Percentiles rank a stretch among this genome's conserved stretches.
Evolutionary conservation across 2,113 vertebrate genomes (phyloP).

Genomic region (Arothron firmamentum): DNA sequence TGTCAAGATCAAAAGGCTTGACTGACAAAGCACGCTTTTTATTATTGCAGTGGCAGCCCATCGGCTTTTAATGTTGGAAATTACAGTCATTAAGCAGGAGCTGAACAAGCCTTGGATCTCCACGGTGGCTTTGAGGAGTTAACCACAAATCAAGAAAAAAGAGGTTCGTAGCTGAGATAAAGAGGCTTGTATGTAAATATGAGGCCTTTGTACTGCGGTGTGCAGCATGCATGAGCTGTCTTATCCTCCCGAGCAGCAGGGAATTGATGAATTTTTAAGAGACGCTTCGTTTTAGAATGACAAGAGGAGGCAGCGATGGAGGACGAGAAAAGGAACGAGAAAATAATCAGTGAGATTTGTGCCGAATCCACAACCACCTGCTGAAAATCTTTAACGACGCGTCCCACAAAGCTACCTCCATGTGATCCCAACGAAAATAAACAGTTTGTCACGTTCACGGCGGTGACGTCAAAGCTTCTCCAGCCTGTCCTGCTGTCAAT

Average conservation of each 20-base stretch:
- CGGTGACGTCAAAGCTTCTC: background rate
- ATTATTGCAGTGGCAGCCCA: conserved; percentile 59
- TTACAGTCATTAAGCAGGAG: conserved; percentile 73
- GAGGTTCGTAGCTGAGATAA: conserved; percentile 47
- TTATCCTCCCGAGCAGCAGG: conserved; percentile 48
- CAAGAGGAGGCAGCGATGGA: conserved; percentile 2
- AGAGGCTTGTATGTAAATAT: conserved; percentile 66
- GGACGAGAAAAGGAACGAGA: conserved; percentile 1
- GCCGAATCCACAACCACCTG: too few relatives aligned
- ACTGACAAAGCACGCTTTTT: conserved; percentile 68
- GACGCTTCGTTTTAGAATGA: conserved; percentile 26
- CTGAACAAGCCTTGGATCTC: conserved; percentile 63
- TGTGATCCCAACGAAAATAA: background rate
- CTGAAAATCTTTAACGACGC: too few relatives aligned
- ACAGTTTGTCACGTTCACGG: background rate
- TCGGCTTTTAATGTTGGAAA: conserved; percentile 72
- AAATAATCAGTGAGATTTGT: background rate
- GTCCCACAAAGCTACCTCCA: too few relatives aligned
- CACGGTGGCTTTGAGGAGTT: conserved; percentile 60
- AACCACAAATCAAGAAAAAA: conserved; percentile 58
- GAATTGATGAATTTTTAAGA: conserved; percentile 50
- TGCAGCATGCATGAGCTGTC: conserved; percentile 32
- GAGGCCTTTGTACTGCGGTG: conserved; percentile 47
- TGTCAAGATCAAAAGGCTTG: conserved; percentile 74
- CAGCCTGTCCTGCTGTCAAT: background rate